Conservation (phyloP, 2,888 invertebrate genomes). For the Leptopilina syphax region DNA sequence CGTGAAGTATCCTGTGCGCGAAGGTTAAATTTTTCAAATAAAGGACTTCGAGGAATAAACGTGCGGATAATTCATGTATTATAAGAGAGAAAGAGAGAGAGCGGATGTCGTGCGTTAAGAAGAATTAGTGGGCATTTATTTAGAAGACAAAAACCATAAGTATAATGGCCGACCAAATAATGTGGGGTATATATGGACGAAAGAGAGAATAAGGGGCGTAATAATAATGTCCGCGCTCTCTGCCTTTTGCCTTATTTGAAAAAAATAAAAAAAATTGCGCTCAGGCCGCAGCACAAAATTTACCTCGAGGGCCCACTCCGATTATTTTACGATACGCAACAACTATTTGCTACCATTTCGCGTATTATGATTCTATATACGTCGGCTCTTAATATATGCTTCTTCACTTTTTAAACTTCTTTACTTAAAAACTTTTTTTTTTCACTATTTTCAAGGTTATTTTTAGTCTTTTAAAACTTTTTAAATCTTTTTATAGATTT, state of each 20-base stretch:
- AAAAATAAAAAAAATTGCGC: not conserved
- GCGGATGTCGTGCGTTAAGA: slow-evolving; percentile 69
- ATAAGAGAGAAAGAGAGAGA: slow-evolving; percentile 42
- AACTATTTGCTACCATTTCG: slow-evolving; percentile 25
- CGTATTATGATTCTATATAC: slow-evolving; percentile 17
- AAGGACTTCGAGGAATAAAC: slow-evolving; percentile 53
- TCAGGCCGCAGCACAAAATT: not conserved
- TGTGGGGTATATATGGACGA: slow-evolving; percentile 51
- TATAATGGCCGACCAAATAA: slow-evolving; percentile 60
- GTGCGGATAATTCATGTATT: slow-evolving; percentile 54
- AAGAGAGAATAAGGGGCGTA: slow-evolving; percentile 52
- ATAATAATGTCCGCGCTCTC: slow-evolving; percentile 42
- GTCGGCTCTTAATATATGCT: not conserved
- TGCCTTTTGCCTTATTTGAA: not conserved
- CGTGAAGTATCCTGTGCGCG: no score
- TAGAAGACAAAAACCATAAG: slow-evolving; percentile 65
- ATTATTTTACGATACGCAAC: slow-evolving; percentile 23
- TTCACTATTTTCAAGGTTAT: not conserved
- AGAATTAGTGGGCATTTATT: slow-evolving; percentile 70
- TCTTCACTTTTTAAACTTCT: not conserved
- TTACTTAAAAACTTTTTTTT: no score
- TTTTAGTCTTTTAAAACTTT: not conserved
- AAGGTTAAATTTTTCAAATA: slow-evolving; percentile 9
- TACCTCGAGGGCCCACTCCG: slow-evolving; percentile 3
- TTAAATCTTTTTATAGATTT: no score